Evolutionary conservation across 2,797 vertebrate genomes (phyloP).

Genomic region (Falco cherrug): DNA sequence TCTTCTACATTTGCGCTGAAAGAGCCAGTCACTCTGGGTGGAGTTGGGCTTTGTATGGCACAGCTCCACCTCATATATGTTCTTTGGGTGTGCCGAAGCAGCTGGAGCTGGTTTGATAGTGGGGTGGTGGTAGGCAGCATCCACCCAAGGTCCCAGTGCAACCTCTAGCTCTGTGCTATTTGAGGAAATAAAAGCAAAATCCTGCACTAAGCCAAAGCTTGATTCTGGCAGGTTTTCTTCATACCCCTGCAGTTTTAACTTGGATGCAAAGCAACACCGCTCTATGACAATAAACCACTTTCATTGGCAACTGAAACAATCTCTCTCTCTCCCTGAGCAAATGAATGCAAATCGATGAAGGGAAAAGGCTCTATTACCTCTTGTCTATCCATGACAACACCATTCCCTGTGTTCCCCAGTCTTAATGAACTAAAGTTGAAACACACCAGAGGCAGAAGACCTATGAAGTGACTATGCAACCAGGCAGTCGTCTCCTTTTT

Average conservation of each 20-base stretch:
- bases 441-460: neutral
- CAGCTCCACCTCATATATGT: neutral
- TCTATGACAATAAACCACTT: neutral
- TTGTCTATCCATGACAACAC: neutral
- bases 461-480: neutral
- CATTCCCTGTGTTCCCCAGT: accelerated
- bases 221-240: neutral
- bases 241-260: neutral
- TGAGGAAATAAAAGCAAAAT: neutral
- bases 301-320: neutral
- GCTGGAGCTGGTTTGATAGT: neutral
- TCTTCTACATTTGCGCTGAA: accelerated
- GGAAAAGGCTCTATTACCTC: neutral
- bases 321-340: neutral
- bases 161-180: neutral
- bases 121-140: neutral
- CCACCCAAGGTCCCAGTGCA: neutral
- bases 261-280: neutral
- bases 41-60: neutral
- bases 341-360: neutral
- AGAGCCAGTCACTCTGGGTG: neutral
- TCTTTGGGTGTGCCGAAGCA: conserved; percentile 6
- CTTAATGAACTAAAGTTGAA: neutral
- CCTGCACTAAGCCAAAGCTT: neutral
- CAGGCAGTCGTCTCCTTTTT: neutral